Evolutionary conservation across 2,113 vertebrate species (phyloP).

Genomic region (Camelus dromedarius): DNA sequence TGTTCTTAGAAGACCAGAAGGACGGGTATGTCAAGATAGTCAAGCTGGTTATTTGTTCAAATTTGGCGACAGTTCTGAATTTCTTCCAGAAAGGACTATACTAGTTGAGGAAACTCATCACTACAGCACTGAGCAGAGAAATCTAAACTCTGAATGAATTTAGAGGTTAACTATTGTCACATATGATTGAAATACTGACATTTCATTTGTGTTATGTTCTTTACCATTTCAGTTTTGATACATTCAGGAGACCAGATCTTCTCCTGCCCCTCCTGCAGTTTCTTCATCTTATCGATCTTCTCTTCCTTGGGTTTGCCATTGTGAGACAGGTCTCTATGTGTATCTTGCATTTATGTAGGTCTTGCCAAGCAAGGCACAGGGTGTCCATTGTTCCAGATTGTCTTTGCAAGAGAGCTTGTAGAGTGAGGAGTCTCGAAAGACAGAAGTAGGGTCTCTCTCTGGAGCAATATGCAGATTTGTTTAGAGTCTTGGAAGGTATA

Average conservation of each 20-base stretch:
- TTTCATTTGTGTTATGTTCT: neutral
- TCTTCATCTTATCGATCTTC: neutral
- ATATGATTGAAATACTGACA: neutral
- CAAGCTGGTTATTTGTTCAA: neutral
- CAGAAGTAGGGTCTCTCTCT: neutral
- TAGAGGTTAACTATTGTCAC: neutral
- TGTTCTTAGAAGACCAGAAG: neutral
- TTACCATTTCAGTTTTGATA: neutral
- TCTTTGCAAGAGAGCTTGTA: neutral
- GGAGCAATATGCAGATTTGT: neutral
- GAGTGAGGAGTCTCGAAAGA: neutral
- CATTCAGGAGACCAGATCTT: neutral
- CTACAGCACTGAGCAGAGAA: neutral
- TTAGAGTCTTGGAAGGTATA: neutral
- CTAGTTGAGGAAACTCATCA: neutral
- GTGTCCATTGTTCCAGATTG: neutral
- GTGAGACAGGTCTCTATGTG: neutral
- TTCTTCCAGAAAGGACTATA: neutral
- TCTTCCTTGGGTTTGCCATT: neutral
- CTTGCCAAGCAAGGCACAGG: neutral
- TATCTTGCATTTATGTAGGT: neutral
- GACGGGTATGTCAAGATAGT: neutral
- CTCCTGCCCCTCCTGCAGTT: neutral
- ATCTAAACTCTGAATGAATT: neutral
- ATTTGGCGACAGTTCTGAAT: neutral